A percentile compares a stretch with the other conserved stretches of the same genome.
phyloP scores from a whole-genome alignment of 2,888 invertebrate genomes.

The Lypha dubia region DNA sequence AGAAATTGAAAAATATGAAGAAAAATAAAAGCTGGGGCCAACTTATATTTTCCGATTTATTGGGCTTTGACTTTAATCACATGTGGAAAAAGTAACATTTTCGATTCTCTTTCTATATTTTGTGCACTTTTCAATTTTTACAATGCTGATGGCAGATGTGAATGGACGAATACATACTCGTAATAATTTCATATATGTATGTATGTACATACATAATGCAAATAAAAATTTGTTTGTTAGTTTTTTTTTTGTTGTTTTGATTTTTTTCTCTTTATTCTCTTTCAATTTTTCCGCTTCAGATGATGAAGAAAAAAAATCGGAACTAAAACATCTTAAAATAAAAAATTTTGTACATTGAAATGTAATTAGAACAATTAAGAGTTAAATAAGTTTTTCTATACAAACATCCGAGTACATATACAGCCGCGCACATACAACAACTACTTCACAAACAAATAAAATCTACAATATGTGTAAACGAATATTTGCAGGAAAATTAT shows the following conservation, averaged over 20 bases:
- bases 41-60: too few relatives aligned
- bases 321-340: conserved; percentile 24
- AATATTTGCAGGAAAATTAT: conserved; percentile 43
- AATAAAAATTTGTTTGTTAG: not conserved
- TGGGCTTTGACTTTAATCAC: too few relatives aligned
- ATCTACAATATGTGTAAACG: too few relatives aligned
- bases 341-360: conserved; percentile 59
- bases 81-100: too few relatives aligned
- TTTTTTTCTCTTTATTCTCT: not conserved
- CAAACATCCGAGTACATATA: conserved; percentile 6
- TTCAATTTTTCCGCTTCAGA: not conserved
- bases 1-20: too few relatives aligned
- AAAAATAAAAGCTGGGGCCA: too few relatives aligned
- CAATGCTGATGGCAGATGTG: not conserved
- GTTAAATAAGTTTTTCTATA: conserved; percentile 45
- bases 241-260: not conserved
- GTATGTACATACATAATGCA: too few relatives aligned
- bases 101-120: not conserved
- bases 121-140: too few relatives aligned
- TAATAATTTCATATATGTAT: too few relatives aligned
- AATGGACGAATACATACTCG: too few relatives aligned
- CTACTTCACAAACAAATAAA: not conserved
- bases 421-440: not conserved
- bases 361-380: conserved; percentile 67
- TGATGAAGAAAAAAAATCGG: not conserved